A percentile compares a stretch with the other conserved stretches of the same genome.
Conservation (phyloP, 2,797 vertebrate genomes). For the Cuniculus paca region DNA sequence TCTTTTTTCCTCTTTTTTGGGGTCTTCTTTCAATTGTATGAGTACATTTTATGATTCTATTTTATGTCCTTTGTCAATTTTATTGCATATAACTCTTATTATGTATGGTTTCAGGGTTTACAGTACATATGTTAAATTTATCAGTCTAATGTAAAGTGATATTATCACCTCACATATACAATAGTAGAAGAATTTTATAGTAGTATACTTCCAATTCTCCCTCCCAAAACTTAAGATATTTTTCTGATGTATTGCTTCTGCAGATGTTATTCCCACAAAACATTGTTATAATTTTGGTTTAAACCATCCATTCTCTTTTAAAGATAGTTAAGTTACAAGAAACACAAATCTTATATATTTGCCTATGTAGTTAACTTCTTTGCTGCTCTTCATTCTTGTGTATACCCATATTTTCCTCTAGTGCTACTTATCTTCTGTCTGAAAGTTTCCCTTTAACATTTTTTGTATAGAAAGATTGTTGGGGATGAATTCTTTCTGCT, state of each 20-base stretch:
- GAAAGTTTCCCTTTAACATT: conserved; percentile 26
- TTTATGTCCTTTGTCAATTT: conserved; percentile 19
- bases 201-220: background rate
- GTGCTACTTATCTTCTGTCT: conserved; percentile 16
- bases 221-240: background rate
- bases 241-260: conserved; percentile 18
- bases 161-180: background rate
- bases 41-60: conserved; percentile 19
- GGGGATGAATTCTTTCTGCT: conserved; percentile 27
- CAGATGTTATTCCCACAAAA: background rate
- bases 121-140: background rate
- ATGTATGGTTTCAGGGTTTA: background rate
- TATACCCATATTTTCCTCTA: background rate
- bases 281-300: background rate
- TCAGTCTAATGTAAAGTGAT: background rate
- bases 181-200: background rate
- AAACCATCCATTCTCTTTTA: conserved; percentile 46
- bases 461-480: background rate
- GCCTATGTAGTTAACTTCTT: background rate
- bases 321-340: background rate
- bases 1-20: background rate
- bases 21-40: background rate
- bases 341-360: conserved; percentile 34
- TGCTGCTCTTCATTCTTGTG: background rate
- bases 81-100: background rate